A percentile compares a stretch with the other conserved stretches of the same genome.
Evolutionary conservation across 1,140 invertebrate species (phyloP).

Genomic region (Eubasilissa regina): DNA sequence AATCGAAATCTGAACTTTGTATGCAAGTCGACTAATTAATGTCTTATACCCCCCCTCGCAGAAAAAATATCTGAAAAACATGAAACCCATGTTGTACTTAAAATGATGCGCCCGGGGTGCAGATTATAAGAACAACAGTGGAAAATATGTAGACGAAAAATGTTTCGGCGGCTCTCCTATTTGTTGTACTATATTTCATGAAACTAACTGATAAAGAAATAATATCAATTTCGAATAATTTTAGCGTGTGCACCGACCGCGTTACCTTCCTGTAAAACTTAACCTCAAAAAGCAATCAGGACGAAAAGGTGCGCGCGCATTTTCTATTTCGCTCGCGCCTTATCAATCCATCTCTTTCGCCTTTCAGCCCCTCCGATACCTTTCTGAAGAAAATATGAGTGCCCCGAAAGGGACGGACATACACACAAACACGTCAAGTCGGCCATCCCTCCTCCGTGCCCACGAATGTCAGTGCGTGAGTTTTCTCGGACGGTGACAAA

Average conservation of each 20-base stretch:
- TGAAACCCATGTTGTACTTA: too few relatives aligned
- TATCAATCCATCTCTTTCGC: conserved; percentile 24
- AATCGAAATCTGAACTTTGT: too few relatives aligned
- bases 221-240: not conserved
- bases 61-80: too few relatives aligned
- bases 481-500: conserved; percentile 36
- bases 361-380: conserved; percentile 11
- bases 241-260: not conserved
- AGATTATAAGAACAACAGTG: too few relatives aligned
- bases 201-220: not conserved
- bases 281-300: conserved; percentile 46
- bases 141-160: too few relatives aligned
- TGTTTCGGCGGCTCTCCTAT: too few relatives aligned
- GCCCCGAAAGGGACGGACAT: conserved; percentile 37
- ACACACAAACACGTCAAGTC: conserved; percentile 40
- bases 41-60: too few relatives aligned
- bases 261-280: conserved; percentile 9
- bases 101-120: too few relatives aligned
- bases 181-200: not conserved
- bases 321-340: not conserved
- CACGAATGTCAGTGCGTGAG: conserved; percentile 34
- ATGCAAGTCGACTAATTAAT: too few relatives aligned
- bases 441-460: conserved; percentile 25
- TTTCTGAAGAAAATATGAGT: conserved; percentile 22
- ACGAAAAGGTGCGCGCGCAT: conserved; percentile 40